Conservation (phyloP, 2,888 invertebrate species). For the Atrina japonica region DNA sequence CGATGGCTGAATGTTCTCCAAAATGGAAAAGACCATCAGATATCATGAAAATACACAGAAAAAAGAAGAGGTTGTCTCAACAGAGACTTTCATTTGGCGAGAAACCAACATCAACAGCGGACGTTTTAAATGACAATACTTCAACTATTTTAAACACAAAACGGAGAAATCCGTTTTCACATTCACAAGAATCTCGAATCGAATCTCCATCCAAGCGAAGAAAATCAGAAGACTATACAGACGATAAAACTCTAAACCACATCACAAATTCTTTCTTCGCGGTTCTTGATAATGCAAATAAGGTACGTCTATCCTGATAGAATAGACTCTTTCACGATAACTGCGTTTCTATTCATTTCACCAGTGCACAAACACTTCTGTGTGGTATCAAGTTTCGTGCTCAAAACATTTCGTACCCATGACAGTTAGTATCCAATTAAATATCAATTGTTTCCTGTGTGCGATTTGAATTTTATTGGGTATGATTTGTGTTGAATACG, state of each 20-base stretch:
- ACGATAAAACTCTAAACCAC: neutral
- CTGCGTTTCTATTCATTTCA: too few species aligned
- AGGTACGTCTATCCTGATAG: conserved; percentile 21
- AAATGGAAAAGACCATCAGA: conserved; percentile 84
- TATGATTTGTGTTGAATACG: too few species aligned
- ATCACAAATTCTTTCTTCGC: conserved; percentile 33
- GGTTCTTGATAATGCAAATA: conserved; percentile 43
- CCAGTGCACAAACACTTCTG: too few species aligned
- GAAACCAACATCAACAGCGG: conserved; percentile 7
- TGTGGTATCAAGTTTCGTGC: too few species aligned
- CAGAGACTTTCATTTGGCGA: conserved; percentile 19
- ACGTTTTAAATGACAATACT: conserved; percentile 13
- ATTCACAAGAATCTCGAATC: neutral
- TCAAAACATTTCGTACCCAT: too few species aligned
- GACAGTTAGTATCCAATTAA: too few species aligned
- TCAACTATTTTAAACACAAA: conserved; percentile 19
- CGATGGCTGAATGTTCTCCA: conserved; percentile 49
- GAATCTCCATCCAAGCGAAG: conserved; percentile 23
- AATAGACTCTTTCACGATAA: too few species aligned
- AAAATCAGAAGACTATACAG: neutral
- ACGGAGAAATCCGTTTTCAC: conserved; percentile 49
- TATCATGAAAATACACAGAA: conserved; percentile 88
- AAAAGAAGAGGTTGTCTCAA: conserved; percentile 84
- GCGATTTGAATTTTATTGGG: too few species aligned
- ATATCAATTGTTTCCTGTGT: too few species aligned